phyloP scores from a whole-genome alignment of 92 coral and sea anemone genomes.

The Porites evermanni region DNA sequence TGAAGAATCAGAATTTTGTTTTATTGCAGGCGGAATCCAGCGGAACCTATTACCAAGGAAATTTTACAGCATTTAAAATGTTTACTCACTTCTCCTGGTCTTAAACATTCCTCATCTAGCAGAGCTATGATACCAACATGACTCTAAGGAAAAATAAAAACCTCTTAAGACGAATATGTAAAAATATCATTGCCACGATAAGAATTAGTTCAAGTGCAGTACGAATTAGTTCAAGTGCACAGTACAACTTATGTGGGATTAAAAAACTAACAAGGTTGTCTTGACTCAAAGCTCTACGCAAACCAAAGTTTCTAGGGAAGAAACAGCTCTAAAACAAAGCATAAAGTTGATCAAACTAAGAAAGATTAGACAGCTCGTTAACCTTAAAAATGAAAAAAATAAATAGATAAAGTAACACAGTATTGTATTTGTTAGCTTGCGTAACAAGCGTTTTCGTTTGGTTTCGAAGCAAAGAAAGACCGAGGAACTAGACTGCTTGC shows the following conservation, averaged over 20 bases:
- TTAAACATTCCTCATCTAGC: conserved; percentile 93
- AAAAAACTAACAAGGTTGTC: conserved; percentile 31
- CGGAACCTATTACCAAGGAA: too few species aligned
- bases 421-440: too few species aligned
- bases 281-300: background rate
- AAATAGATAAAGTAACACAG: too few species aligned
- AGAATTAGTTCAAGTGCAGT: too few species aligned
- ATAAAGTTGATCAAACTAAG: background rate
- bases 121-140: conserved; percentile 91
- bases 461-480: too few species aligned
- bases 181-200: background rate
- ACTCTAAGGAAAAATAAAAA: conserved; percentile 60
- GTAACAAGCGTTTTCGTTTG: too few species aligned
- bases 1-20: too few species aligned
- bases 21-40: too few species aligned
- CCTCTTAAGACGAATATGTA: background rate
- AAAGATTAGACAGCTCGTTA: background rate
- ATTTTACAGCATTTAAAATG: background rate
- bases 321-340: conserved; percentile 3
- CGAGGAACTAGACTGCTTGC: too few species aligned
- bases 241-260: background rate
- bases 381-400: too few species aligned
- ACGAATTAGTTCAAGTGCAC: background rate
- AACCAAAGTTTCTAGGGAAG: conserved; percentile 8
- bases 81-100: conserved; percentile 94